phyloP scores from a whole-genome alignment of 2,113 vertebrate genomes.

The Entosphenus tridentatus region DNA sequence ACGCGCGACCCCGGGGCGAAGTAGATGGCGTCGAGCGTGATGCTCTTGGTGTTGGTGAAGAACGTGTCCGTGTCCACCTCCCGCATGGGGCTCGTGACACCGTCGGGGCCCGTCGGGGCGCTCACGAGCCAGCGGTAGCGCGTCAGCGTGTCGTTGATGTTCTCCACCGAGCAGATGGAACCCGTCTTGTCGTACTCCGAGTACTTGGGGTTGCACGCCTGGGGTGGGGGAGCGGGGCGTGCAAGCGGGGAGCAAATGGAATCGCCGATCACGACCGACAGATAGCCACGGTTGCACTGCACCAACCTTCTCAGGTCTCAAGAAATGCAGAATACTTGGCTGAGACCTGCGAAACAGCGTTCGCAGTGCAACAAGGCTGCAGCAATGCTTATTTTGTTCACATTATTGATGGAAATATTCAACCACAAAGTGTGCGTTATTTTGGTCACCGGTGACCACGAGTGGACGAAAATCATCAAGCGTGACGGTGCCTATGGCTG shows the following conservation, averaged over 20 bases:
- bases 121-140: conserved; percentile 42
- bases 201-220: conserved; percentile 50
- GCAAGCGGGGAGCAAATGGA: background rate
- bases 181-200: conserved; percentile 45
- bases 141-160: conserved; percentile 41
- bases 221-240: background rate
- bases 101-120: conserved; percentile 30
- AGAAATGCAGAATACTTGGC: no score
- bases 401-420: no score
- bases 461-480: no score
- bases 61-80: conserved; percentile 45
- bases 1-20: conserved; percentile 44
- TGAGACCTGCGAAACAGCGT: no score
- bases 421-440: no score
- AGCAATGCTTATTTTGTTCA: no score
- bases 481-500: no score
- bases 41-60: conserved; percentile 44
- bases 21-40: conserved; percentile 43
- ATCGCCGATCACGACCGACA: no score
- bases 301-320: no score
- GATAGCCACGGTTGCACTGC: no score
- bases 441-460: no score
- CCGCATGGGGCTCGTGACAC: conserved; percentile 44
- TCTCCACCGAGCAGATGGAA: conserved; percentile 37
- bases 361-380: no score